Percentiles rank a stretch among this genome's conserved stretches.
Conservation (phyloP, 2,113 vertebrate species). For the Ceyx margarethae region DNA sequence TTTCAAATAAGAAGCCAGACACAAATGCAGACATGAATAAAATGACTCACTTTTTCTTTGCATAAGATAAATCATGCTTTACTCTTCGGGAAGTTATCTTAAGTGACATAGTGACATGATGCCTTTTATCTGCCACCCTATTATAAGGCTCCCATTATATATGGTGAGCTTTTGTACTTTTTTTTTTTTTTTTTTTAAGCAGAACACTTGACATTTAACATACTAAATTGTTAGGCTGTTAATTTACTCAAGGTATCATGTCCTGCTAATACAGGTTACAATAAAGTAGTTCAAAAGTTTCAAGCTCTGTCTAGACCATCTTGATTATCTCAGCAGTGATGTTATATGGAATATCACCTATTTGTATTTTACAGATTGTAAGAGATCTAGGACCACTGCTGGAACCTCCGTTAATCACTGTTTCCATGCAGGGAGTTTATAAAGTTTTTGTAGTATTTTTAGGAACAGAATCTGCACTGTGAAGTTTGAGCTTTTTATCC, state of each 20-base stretch:
- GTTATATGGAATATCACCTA: accelerated
- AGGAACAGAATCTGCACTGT: neutral
- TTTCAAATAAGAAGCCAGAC: slow-evolving; percentile 3
- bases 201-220: neutral
- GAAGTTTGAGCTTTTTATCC: neutral
- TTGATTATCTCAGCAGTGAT: neutral
- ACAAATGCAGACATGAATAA: neutral
- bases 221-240: neutral
- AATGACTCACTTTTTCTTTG: neutral
- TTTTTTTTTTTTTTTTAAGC: neutral
- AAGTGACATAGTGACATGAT: neutral
- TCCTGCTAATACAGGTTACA: neutral
- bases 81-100: neutral
- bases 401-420: neutral
- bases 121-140: neutral
- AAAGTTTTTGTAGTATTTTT: neutral
- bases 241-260: neutral
- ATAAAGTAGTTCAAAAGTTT: neutral
- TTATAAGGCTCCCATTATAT: neutral
- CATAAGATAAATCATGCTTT: neutral
- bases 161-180: neutral
- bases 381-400: neutral
- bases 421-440: neutral
- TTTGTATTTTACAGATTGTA: neutral
- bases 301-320: neutral